Evolutionary conservation across 2,113 vertebrate genomes (phyloP).

Genomic region (Mustelus asterias): DNA sequence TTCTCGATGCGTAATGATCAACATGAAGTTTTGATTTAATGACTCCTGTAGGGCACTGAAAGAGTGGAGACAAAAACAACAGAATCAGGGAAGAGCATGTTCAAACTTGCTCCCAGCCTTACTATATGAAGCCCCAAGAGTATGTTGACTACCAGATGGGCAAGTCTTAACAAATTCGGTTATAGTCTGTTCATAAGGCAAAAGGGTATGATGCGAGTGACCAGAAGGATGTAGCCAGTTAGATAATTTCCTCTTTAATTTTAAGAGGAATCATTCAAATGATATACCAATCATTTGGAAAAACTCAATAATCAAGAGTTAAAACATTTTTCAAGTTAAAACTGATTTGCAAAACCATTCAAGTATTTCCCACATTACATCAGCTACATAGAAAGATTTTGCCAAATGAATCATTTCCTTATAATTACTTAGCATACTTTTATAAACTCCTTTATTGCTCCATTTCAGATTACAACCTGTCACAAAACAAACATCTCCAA

Average conservation of each 20-base stretch:
- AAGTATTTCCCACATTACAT: not conserved
- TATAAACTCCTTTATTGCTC: not conserved
- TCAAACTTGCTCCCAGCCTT: slow-evolving; percentile 71
- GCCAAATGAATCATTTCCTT: not conserved
- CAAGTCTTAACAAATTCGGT: slow-evolving; percentile 69
- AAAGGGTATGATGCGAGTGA: slow-evolving; percentile 59
- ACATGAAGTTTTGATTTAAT: slow-evolving; percentile 97
- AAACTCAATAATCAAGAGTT: slow-evolving; percentile 44
- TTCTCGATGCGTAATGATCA: slow-evolving; percentile 93
- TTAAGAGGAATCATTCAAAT: not conserved
- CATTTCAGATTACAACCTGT: not conserved
- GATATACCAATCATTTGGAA: not conserved
- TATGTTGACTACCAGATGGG: slow-evolving; percentile 65
- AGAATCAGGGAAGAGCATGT: slow-evolving; percentile 78
- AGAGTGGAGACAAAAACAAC: slow-evolving; percentile 70
- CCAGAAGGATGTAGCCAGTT: slow-evolving; percentile 49
- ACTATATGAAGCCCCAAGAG: slow-evolving; percentile 65
- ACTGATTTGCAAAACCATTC: not conserved
- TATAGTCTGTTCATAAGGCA: slow-evolving; percentile 63
- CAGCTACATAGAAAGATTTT: not conserved
- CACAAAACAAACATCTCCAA: slow-evolving; percentile 2
- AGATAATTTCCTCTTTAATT: slow-evolving; percentile 40
- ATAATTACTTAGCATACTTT: not conserved
- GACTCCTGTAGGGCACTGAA: slow-evolving; percentile 88
- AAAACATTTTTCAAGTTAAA: slow-evolving; percentile 59